Evolutionary conservation across 2,888 invertebrate genomes (phyloP).

Genomic region (Ellobium chinense): DNA sequence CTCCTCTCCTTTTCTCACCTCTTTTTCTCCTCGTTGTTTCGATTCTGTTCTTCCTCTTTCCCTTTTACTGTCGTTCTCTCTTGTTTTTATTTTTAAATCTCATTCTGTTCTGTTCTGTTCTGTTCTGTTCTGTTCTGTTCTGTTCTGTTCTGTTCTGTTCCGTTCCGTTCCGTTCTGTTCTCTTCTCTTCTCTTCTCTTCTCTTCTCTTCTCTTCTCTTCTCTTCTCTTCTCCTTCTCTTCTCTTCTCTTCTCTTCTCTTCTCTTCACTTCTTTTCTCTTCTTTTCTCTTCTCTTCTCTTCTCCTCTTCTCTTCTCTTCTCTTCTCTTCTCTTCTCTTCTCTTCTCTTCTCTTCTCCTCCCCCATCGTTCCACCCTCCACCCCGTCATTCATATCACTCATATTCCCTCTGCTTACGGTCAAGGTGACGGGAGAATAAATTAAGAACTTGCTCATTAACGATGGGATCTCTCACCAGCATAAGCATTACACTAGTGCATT

Average conservation of each 20-base stretch:
- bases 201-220: not conserved
- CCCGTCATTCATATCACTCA: not conserved
- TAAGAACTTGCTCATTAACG: too few relatives aligned
- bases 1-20: too few relatives aligned
- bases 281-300: constrained; percentile 14
- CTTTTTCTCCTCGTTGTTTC: too few relatives aligned
- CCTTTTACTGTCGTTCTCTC: too few relatives aligned
- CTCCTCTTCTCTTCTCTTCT: constrained; percentile 2
- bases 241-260: not conserved
- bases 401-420: not conserved
- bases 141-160: too few relatives aligned
- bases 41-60: too few relatives aligned
- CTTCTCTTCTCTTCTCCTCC: not conserved
- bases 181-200: not conserved
- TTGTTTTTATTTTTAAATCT: too few relatives aligned
- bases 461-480: too few relatives aligned
- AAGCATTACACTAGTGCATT: too few relatives aligned
- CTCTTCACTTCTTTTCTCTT: not conserved
- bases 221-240: not conserved
- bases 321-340: constrained; percentile 1
- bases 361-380: not conserved
- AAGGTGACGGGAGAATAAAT: too few relatives aligned
- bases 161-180: not conserved
- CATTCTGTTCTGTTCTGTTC: too few relatives aligned
- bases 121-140: too few relatives aligned